Evolutionary conservation across 2,797 vertebrate genomes (phyloP).

Genomic region (Tenualosa thibaudeaui): DNA sequence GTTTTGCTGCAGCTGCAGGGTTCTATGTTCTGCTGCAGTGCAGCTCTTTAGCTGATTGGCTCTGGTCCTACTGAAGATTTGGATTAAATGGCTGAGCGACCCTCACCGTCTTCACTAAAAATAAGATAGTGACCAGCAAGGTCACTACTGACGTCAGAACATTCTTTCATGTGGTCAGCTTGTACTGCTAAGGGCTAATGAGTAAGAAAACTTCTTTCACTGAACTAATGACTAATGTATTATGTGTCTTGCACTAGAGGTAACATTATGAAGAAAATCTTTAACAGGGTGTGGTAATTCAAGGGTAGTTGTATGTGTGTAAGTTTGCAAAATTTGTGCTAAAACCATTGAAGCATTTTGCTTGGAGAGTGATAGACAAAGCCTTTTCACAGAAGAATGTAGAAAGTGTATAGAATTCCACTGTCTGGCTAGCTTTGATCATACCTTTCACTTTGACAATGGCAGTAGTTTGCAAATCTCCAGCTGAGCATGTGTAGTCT

Average conservation of each 20-base stretch:
- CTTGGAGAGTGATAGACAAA: neutral
- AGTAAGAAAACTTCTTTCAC: neutral
- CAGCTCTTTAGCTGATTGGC: neutral
- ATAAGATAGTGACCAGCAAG: neutral
- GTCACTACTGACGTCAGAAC: neutral
- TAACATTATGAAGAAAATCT: neutral
- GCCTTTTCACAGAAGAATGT: neutral
- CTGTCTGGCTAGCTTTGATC: neutral
- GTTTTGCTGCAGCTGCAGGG: neutral
- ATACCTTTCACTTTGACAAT: constrained; percentile 65
- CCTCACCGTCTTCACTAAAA: neutral
- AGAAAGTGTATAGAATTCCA: neutral
- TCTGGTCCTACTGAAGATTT: neutral
- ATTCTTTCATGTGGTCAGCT: neutral
- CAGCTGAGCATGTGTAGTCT: constrained; percentile 77
- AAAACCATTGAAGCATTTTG: neutral
- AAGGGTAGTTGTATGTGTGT: neutral
- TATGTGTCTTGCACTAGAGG: neutral
- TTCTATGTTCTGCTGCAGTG: neutral
- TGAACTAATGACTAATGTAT: neutral
- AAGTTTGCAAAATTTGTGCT: no score
- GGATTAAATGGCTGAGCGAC: neutral
- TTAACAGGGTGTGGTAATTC: neutral
- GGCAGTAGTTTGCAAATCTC: constrained; percentile 61
- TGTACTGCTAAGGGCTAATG: neutral